Evolutionary conservation across 2,888 invertebrate species (phyloP), one percentile per base, ranked within the genome.

Genomic region (Idaea straminata): DNA sequence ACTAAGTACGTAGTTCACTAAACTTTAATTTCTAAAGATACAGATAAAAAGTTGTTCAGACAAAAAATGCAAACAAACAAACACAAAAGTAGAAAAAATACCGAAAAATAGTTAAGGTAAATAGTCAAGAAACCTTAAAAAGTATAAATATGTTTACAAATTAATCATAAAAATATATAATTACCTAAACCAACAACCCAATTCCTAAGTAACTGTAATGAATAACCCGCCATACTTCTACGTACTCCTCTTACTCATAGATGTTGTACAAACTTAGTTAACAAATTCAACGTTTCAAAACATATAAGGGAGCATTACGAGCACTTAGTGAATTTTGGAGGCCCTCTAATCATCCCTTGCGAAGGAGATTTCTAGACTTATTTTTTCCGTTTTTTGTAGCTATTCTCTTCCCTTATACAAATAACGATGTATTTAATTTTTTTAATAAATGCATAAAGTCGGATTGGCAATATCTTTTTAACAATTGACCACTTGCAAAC

Each of bases 321-420:
- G 79, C 80, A 81, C 83, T 86, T 83, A 82, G 79, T 75, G 74
- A 83, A 83, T 81, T 83, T 82, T 78, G 79, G 66, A 25, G 25
- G 25, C 25, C 3, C 25, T 25, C 25, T 25, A 25, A n/a, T 25
- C 2, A 25, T 25, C 25, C 25, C 25, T 3, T 3, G 25, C 25
- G 3, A 25, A 25, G 25, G 25, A 25, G 25, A 25, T 2, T 25
- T 25, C 3, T 25, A 25, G 25, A 2, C 25, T 25, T 25, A n/a
- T n/a, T 25, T 25, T 25, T 1, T 25, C 25, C 25, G 3, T 25
- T 25, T 25, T 25, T 25, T 25, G 25, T 25, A 25, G 25, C 25
- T 25, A 25, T 25, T 3, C 25, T 25, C 25, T 25, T 25, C 3
- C 3, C 25, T 25, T 25, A 25, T 25, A n/a, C n/a, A n/a, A n/a